Percentiles rank a stretch among this genome's conserved stretches.
These are phyloP conservation scores for Pyrocoelia pectoralis DNA, from an alignment of 2,888 invertebrate species.

Conservation along the genomic window DNA sequence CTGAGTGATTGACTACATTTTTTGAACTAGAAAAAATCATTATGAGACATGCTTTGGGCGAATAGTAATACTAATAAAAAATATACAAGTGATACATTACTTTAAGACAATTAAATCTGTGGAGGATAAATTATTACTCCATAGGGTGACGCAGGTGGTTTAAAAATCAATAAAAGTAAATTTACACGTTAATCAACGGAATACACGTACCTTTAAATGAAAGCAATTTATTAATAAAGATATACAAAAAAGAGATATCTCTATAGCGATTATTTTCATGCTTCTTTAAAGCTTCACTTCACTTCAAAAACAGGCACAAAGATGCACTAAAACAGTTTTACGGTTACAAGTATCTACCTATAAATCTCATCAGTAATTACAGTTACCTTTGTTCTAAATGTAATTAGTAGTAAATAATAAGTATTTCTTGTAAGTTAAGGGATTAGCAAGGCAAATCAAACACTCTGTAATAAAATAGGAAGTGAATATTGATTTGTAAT, in stretches of 20 bases:
- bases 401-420: background rate
- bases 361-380: background rate
- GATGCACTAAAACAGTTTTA: background rate
- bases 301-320: no score
- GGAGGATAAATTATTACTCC: slow-evolving; percentile 23
- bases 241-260: background rate
- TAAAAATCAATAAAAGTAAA: slow-evolving; percentile 19
- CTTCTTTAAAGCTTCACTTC: no score
- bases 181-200: background rate
- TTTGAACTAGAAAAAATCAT: no score
- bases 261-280: no score
- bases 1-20: no score
- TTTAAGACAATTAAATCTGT: background rate
- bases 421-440: background rate
- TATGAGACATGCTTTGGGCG: no score
- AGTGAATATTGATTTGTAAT: background rate
- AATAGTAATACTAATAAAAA: background rate
- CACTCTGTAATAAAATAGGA: background rate
- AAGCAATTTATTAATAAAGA: background rate
- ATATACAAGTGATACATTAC: slow-evolving; percentile 1
- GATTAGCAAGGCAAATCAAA: background rate
- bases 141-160: slow-evolving; percentile 22
- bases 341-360: no score
- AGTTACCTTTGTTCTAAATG: background rate
- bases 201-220: background rate